Base-by-base conservation (phyloP, 2,113 vertebrate genomes). In the Prunella himalayana region DNA sequence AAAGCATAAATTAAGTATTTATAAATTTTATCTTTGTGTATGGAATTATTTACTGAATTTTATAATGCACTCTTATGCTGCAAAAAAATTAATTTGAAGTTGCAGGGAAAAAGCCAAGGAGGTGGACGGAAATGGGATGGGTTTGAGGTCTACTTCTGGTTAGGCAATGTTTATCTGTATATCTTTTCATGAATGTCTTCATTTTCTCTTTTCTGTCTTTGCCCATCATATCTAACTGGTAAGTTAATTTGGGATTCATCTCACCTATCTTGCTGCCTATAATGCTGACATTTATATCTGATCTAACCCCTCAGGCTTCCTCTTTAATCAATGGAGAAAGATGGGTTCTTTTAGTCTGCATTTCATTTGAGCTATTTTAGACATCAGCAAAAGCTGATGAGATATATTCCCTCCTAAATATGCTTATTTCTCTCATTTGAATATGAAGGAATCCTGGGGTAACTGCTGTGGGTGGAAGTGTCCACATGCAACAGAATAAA, bases 361-460 rank as follows among this genome's bases (percentile, higher is more conserved):
- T 94, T 94, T 96, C 79, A 76, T 95, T 93, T 94, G 92, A 91
- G 86, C 65, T 95, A 96, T 96, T 96, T 96, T 94, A 89, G 77
- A 91, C 60, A 84, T 64, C 86, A 86, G 53, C 28, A 39, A 65
- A 88, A 90, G 63, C 53, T 95, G 81, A 87, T 94, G 92, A 96
- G 64, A 84, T 78, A 87, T 71, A 92, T 92, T 92, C 39, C 85
- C 30, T 82, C 47, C 70, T 92, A 91, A 92, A 95, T 91, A 84
- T 68, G 69, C 56, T 88, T 89, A 71, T 95, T 96, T 94, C 64
- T 92, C 69, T 66, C 68, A 65, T 59, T 33, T 86, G 87, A 66
- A 65, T 89, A 30, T 54, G 77, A 91, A 87, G 80, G 51, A 82
- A 84, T 75, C 44, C 81, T 91, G 39, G 37, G 44, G 41, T 76